Evolutionary conservation across 2,113 vertebrate species (phyloP).

Genomic region (Gasterosteus aculeatus): DNA sequence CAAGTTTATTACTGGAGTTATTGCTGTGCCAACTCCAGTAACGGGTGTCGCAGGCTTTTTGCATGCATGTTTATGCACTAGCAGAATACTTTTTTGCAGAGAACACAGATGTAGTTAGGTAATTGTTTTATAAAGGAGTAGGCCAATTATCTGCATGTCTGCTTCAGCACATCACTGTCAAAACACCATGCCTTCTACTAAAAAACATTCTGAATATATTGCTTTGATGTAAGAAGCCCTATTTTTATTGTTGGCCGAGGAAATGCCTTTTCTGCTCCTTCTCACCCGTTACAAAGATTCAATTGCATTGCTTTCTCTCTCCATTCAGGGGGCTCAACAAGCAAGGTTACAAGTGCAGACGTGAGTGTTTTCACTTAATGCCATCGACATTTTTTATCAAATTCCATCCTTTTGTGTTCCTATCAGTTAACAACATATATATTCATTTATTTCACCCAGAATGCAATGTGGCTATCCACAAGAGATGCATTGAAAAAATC

Average conservation of each 20-base stretch:
- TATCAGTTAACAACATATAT: background rate
- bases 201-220: background rate
- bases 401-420: background rate
- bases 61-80: constrained; percentile 1
- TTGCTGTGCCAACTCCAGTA: background rate
- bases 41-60: background rate
- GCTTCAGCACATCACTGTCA: background rate
- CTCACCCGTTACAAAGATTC: background rate
- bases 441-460: constrained; percentile 81
- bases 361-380: constrained; percentile 82
- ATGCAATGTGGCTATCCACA: constrained; percentile 99
- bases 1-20: background rate
- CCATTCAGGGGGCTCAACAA: constrained; percentile 93
- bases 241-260: background rate
- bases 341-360: constrained; percentile 97
- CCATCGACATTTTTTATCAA: background rate
- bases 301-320: constrained; percentile 31
- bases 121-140: background rate
- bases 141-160: background rate
- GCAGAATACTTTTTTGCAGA: background rate
- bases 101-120: background rate
- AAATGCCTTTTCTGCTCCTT: background rate
- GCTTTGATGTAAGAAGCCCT: background rate
- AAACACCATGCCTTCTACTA: background rate
- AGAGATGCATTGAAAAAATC: constrained; percentile 96